Conservation (phyloP, 2,888 invertebrate genomes). For the Drosophila atroscutellata region DNA sequence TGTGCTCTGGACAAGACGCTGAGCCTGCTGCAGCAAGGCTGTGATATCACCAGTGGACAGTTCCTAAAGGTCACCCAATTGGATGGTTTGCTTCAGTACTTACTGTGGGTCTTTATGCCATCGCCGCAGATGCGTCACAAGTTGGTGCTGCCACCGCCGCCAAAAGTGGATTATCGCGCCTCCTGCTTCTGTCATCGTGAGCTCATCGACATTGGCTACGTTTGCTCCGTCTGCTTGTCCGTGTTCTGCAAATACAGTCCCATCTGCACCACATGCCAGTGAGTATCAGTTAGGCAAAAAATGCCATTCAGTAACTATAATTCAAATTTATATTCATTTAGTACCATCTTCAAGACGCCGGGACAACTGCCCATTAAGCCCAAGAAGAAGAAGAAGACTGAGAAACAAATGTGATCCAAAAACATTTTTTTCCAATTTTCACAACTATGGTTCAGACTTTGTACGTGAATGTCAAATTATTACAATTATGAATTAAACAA, state of each 20-base stretch:
- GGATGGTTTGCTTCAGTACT: slow-evolving; percentile 88
- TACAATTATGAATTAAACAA: background rate
- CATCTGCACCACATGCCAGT: slow-evolving; percentile 99
- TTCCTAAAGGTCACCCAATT: slow-evolving; percentile 95
- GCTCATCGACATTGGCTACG: slow-evolving; percentile 97
- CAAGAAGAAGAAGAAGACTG: slow-evolving; percentile 91
- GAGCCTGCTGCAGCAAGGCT: slow-evolving; percentile 96
- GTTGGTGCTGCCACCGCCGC: slow-evolving; percentile 94
- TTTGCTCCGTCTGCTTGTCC: slow-evolving; percentile 98
- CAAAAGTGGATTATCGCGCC: slow-evolving; percentile 97
- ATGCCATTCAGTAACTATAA: background rate
- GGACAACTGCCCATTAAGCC: slow-evolving; percentile 91
- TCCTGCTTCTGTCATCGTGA: slow-evolving; percentile 99
- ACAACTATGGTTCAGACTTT: slow-evolving; percentile 1
- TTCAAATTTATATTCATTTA: slow-evolving; percentile 83
- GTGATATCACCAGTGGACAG: slow-evolving; percentile 97
- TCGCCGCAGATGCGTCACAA: slow-evolving; percentile 92
- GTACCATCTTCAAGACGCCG: slow-evolving; percentile 96
- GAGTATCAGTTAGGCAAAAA: slow-evolving; percentile 85
- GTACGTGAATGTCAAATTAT: slow-evolving; percentile 10
- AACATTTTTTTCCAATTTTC: background rate
- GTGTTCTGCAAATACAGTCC: slow-evolving; percentile 99
- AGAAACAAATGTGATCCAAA: slow-evolving; percentile 55
- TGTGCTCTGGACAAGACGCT: slow-evolving; percentile 96
- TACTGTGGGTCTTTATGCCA: slow-evolving; percentile 95